phyloP scores from a whole-genome alignment of 2,797 vertebrate species.

The Muscicapa striata region DNA sequence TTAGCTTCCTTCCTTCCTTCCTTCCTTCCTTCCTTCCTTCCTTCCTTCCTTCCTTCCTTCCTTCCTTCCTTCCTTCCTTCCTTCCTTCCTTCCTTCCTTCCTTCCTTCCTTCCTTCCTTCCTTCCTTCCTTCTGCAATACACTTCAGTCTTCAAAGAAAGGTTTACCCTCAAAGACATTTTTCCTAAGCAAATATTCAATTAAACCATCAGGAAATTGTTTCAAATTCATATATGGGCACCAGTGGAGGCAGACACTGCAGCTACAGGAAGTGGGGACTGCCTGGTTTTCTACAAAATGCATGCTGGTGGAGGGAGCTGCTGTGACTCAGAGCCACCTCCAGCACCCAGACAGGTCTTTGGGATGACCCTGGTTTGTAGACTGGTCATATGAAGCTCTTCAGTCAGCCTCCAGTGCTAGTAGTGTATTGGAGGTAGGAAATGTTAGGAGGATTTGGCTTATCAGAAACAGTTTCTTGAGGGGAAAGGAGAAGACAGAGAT shows the following conservation, averaged over 20 bases:
- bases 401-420: background rate
- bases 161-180: background rate
- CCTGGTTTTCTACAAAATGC: background rate
- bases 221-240: background rate
- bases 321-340: background rate
- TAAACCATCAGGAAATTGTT: background rate
- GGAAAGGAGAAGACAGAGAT: background rate
- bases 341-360: background rate
- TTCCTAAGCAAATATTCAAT: background rate
- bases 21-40: background rate
- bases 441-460: background rate
- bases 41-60: background rate
- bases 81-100: background rate
- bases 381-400: accelerated
- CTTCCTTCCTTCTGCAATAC: background rate
- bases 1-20: background rate
- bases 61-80: background rate
- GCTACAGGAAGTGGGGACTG: accelerated
- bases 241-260: background rate
- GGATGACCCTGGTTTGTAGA: background rate
- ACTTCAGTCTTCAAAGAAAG: background rate
- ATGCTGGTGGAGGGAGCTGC: background rate
- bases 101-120: background rate
- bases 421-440: background rate
- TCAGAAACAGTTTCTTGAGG: background rate